Percentiles rank a stretch among this genome's conserved stretches.
These are phyloP conservation scores for Popillia japonica DNA, from an alignment of 1,140 invertebrate species.

Conservation along the genomic window DNA sequence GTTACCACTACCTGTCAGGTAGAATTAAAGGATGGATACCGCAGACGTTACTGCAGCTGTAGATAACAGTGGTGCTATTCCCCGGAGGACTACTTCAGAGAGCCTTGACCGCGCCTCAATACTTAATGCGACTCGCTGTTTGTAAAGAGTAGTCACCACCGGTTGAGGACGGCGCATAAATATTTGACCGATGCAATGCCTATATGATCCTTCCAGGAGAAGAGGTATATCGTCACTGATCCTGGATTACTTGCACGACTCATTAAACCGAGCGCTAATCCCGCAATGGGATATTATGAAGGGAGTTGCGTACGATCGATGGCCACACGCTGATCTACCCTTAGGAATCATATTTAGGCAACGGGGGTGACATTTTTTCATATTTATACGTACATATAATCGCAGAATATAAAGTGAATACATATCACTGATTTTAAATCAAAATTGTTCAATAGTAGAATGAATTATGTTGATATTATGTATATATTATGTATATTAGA, in stretches of 20 bases:
- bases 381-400: no score
- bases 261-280: constrained; percentile 61
- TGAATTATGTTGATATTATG: no score
- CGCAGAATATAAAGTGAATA: no score
- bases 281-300: constrained; percentile 57
- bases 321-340: constrained; percentile 29
- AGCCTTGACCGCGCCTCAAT: constrained; percentile 53
- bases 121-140: constrained; percentile 51
- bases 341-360: constrained; percentile 34
- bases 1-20: constrained; percentile 57
- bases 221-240: constrained; percentile 31
- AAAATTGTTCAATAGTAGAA: no score
- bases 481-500: no score
- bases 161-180: constrained; percentile 50
- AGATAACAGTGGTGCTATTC: constrained; percentile 54
- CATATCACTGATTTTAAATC: no score
- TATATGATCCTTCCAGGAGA: constrained; percentile 37
- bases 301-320: constrained; percentile 39
- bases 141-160: constrained; percentile 40
- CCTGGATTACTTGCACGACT: constrained; percentile 61
- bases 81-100: constrained; percentile 44
- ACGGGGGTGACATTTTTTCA: background rate
- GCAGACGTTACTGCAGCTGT: constrained; percentile 54
- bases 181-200: constrained; percentile 58
- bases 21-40: constrained; percentile 57